Evolutionary conservation across 2,888 invertebrate species (phyloP), one percentile per base, ranked within the genome.

Genomic region (Nebria brevicollis): DNA sequence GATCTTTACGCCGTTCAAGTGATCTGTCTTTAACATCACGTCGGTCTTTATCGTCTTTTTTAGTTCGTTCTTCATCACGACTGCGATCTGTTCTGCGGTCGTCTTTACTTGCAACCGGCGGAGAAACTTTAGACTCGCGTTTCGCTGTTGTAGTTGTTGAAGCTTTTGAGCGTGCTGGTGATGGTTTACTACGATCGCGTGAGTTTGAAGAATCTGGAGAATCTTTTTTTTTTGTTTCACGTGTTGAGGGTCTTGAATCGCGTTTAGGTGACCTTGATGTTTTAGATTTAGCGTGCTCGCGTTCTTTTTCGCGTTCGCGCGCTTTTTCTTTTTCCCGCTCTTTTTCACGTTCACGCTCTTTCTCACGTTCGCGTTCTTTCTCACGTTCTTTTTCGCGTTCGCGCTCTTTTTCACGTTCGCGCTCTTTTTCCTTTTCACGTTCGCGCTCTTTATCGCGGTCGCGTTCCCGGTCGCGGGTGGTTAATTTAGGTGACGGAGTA

Each of bases 21-120:
- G 88, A 91, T 85, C 87, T 90, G 85, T 90, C 91, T 86, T 90
- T 91, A 83, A 89, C 89, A 84, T 88, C 92, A 85, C 88, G 90
- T 79, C 89, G 91, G 13, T 86, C 87, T 88, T 90, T 90, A 84
- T 90, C 93, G 85, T 90, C 91, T 82, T 87, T 86, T 83, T 88
- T 88, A 54, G 54, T 13, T 41, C 84, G 83, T 25, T 81, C 82
- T 5, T 81, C 82, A 13, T 84, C 84, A 3, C 80, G 81, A 26
- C 81, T 78, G 13, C 84, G 82, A 81, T 88, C 88, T 42, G 86
- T 82, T 78, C 87, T 86, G 43, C 88, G 86, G 75, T 89, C 90
- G 75, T 92, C 91, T 85, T 91, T 90, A 82, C 90, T 89, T 42
- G 85, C 83, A 72, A 91, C 89, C 82, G 88, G 86, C 83, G 87